phyloP scores from a whole-genome alignment of 1,140 invertebrate species.

The Ceratosolen solmsi region DNA sequence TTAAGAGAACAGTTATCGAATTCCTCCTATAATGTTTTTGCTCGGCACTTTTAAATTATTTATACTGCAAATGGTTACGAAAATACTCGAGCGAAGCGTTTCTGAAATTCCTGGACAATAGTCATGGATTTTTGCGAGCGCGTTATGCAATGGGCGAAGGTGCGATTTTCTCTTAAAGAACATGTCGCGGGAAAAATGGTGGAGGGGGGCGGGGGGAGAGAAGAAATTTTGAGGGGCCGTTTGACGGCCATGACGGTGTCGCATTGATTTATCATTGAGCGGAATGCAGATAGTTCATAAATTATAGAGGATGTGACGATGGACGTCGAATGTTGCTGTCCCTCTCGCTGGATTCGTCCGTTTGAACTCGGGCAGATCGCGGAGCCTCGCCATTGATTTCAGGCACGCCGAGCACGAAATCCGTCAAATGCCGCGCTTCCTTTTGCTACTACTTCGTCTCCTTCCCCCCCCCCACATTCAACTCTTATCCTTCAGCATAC shows the following conservation, averaged over 20 bases:
- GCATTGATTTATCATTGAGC: slow-evolving; percentile 70
- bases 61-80: not conserved
- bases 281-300: slow-evolving; percentile 73
- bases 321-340: slow-evolving; percentile 63
- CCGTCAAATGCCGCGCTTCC: slow-evolving; percentile 59
- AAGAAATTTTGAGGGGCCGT: not conserved
- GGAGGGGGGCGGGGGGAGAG: no score
- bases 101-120: not conserved
- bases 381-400: slow-evolving; percentile 8
- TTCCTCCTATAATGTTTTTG: slow-evolving; percentile 1
- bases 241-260: slow-evolving; percentile 58
- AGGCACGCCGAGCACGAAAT: slow-evolving; percentile 69
- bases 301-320: slow-evolving; percentile 66
- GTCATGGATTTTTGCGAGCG: not conserved
- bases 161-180: slow-evolving; percentile 4
- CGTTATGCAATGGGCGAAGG: not conserved
- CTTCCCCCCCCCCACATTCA: slow-evolving; percentile 34
- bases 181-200: no score
- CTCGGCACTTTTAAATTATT: not conserved
- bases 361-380: not conserved
- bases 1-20: slow-evolving; percentile 40
- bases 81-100: not conserved
- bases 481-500: slow-evolving; percentile 45
- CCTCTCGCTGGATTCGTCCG: slow-evolving; percentile 49
- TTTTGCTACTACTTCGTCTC: no score